Conservation (phyloP, 2,113 vertebrate species). For the Forbesichthys agassizii region DNA sequence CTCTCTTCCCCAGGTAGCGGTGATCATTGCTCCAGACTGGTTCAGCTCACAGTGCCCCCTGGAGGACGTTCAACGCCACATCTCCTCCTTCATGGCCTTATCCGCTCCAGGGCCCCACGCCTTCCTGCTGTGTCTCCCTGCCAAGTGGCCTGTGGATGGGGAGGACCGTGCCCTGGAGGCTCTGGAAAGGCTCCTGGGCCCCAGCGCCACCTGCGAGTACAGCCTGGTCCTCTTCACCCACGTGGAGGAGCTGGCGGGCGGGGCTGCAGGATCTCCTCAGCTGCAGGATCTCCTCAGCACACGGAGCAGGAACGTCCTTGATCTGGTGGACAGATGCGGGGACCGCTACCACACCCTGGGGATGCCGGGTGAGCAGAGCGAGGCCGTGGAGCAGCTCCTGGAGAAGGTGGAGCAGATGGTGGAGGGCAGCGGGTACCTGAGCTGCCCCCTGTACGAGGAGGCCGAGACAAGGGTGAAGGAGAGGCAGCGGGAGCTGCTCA, state of each 20-base stretch:
- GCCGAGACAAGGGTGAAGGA: slow-evolving; percentile 44
- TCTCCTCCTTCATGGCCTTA: slow-evolving; percentile 60
- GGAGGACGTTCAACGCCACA: slow-evolving; percentile 55
- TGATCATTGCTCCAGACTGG: slow-evolving; percentile 73
- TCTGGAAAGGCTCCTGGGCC: slow-evolving; percentile 63
- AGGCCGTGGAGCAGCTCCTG: slow-evolving; percentile 63
- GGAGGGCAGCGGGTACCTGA: slow-evolving; percentile 57
- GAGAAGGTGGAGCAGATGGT: slow-evolving; percentile 69
- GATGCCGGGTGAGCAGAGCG: slow-evolving; percentile 15
- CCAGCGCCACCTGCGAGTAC: slow-evolving; percentile 41
- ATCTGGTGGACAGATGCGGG: slow-evolving; percentile 65
- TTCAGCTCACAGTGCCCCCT: slow-evolving; percentile 55
- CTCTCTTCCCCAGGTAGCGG: slow-evolving; percentile 54
- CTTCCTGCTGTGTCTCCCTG: slow-evolving; percentile 73
- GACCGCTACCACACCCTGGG: slow-evolving; percentile 65
- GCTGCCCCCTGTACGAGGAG: slow-evolving; percentile 62
- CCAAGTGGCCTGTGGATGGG: slow-evolving; percentile 52
- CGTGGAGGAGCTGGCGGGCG: slow-evolving; percentile 65
- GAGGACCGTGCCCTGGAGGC: slow-evolving; percentile 63
- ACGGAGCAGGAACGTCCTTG: slow-evolving; percentile 63
- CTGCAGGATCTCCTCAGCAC: slow-evolving; percentile 67
- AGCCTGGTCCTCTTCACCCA: slow-evolving; percentile 74
- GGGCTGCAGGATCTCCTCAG: slow-evolving; percentile 12
- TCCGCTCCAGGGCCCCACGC: slow-evolving; percentile 72
- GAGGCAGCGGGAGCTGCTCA: slow-evolving; percentile 44